A percentile compares a stretch with the other conserved stretches of the same genome.
These are phyloP conservation scores for Ceratina australensis DNA, from an alignment of 1,140 invertebrate species.

Conservation along the genomic window DNA sequence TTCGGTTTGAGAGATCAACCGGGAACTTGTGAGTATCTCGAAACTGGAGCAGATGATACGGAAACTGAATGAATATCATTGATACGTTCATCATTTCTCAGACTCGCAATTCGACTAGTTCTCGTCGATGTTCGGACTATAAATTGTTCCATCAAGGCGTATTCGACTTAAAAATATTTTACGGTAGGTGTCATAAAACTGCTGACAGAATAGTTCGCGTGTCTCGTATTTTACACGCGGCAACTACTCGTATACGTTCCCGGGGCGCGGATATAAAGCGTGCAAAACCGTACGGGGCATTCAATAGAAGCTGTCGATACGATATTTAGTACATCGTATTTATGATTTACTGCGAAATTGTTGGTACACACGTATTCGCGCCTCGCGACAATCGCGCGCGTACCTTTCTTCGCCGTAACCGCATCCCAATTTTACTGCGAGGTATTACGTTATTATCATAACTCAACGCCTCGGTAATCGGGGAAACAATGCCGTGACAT, in stretches of 20 bases:
- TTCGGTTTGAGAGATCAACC: no score
- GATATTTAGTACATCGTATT: background rate
- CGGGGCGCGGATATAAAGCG: background rate
- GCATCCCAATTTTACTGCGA: background rate
- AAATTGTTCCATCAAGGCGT: background rate
- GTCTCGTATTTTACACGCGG: background rate
- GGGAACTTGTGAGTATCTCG: no score
- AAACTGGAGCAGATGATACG: no score
- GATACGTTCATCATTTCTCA: no score
- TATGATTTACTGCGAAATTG: background rate
- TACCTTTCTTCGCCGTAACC: background rate
- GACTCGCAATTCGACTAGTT: no score
- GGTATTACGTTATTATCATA: background rate
- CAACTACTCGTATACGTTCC: background rate
- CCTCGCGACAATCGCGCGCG: background rate
- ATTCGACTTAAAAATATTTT: background rate
- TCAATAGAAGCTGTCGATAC: background rate
- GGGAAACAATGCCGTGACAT: no score
- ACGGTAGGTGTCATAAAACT: background rate
- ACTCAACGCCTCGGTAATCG: no score
- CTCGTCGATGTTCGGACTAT: background rate
- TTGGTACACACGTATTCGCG: background rate
- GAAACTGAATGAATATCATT: no score
- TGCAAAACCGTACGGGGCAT: background rate
- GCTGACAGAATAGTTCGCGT: background rate